Evolutionary conservation across 2,113 vertebrate genomes (phyloP).

Genomic region (Nerophis ophidion): DNA sequence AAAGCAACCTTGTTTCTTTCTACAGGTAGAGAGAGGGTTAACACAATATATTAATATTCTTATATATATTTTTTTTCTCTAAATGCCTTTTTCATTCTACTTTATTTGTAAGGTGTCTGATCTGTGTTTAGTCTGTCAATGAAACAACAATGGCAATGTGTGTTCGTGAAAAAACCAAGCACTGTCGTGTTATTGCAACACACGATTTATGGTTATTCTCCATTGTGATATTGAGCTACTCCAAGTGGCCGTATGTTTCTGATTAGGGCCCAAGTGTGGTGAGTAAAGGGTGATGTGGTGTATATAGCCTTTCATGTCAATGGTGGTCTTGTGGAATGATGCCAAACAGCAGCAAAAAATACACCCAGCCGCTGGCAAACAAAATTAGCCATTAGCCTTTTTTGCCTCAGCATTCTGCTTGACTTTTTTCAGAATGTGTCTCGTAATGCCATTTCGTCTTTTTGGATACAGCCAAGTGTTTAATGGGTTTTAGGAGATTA

Average conservation of each 20-base stretch:
- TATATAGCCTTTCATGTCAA: slow-evolving; percentile 42
- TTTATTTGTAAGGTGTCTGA: slow-evolving; percentile 16
- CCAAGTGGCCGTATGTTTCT: slow-evolving; percentile 65
- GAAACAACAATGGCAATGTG: background rate
- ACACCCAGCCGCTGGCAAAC: slow-evolving; percentile 28
- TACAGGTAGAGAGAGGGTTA: slow-evolving; percentile 39
- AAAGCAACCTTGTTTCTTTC: slow-evolving; percentile 58
- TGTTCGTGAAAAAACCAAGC: slow-evolving; percentile 13
- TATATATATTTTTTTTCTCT: slow-evolving; percentile 14
- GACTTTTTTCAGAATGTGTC: slow-evolving; percentile 29
- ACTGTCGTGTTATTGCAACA: slow-evolving; percentile 37
- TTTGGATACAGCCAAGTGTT: slow-evolving; percentile 11
- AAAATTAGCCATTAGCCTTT: slow-evolving; percentile 1
- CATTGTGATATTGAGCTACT: slow-evolving; percentile 69
- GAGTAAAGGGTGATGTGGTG: slow-evolving; percentile 53
- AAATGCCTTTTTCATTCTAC: slow-evolving; percentile 20
- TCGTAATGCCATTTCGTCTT: slow-evolving; percentile 42
- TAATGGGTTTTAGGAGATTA: too few species aligned
- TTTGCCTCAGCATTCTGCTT: slow-evolving; percentile 9
- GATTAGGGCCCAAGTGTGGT: slow-evolving; percentile 50
- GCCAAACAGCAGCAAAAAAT: slow-evolving; percentile 54
- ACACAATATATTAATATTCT: slow-evolving; percentile 30
- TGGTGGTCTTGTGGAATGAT: slow-evolving; percentile 46
- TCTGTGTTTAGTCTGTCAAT: background rate
- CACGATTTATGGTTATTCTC: slow-evolving; percentile 61